A percentile compares a stretch with the other conserved stretches of the same genome.
phyloP scores from a whole-genome alignment of 2,797 vertebrate genomes.

The Gila robusta region DNA sequence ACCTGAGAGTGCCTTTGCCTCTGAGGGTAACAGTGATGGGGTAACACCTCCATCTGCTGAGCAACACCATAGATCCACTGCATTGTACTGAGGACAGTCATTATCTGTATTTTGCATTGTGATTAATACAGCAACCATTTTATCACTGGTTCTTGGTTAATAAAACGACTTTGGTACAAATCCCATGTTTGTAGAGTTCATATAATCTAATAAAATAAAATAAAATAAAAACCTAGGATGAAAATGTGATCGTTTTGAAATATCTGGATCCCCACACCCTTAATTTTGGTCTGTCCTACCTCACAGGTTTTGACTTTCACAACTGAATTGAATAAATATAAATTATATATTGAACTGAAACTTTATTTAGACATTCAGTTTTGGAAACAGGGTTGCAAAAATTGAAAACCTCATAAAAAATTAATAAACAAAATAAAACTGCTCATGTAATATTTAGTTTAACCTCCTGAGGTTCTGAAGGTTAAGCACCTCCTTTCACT shows the following conservation, averaged over 20 bases:
- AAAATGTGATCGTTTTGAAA: background rate
- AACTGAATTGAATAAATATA: background rate
- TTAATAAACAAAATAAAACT: background rate
- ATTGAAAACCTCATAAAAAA: background rate
- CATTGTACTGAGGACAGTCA: background rate
- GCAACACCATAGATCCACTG: conserved; percentile 7
- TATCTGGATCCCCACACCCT: background rate
- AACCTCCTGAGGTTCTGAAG: background rate
- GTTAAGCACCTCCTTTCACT: background rate
- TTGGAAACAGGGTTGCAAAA: background rate
- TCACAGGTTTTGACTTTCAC: background rate
- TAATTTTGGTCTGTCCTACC: background rate
- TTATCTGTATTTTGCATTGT: background rate
- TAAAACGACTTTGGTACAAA: background rate
- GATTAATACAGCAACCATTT: background rate
- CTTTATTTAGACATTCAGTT: background rate
- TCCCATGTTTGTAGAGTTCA: too few relatives aligned
- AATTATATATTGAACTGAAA: background rate
- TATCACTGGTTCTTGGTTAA: background rate
- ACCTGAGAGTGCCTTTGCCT: conserved; percentile 14
- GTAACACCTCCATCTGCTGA: conserved; percentile 57
- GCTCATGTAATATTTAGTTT: background rate
- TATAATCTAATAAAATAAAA: background rate
- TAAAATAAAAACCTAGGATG: background rate
- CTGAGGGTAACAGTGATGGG: conserved; percentile 40